Base-by-base conservation (phyloP, 1,140 invertebrate species). In the Brachionus asplanchnoidis region DNA sequence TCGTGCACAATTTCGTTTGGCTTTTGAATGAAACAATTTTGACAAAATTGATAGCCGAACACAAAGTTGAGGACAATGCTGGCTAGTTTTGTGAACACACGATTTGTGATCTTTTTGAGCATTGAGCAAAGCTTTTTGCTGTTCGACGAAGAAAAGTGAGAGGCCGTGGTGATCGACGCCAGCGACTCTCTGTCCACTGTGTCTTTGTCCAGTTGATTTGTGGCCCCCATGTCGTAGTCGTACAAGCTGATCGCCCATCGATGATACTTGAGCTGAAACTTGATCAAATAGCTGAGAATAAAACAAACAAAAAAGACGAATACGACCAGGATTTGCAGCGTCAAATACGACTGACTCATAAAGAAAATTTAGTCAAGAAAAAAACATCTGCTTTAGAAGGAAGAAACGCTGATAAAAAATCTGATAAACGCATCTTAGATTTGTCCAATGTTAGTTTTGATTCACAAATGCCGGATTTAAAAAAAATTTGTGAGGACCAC, bases 241-340 rank as follows among this genome's bases (percentile, higher is more conserved):
- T 82, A 82, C 11, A 82, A 68, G 36, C 42, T 82, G 14, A 82
- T 60, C 0, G 53, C 79, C 53, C 36, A 68, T 1, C 53, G 79
- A 20, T 82, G 79, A 65, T 82, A 82, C 26, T 82, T 82, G n/a
- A 82, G 66, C 26, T 82, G 79, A 42, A 82, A 36, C 20, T 82
- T 82, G 8, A 82, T 82, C 53, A 82, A 65, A 82, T 82, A 82
- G 23, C 79, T 82, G 11, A 82, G 28, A 6, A 82, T 82, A n/a
- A 82, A 82, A 7, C 79, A 82, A 20, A 82, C 40, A 26, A 82
- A 82, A 66, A 82, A 82, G 11, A 82, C 53, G 17, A 82, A 82
- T 9, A 82, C 23, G 36, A 82, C 42, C 17, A 82, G 36, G 28
- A 82, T 82, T 46, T 82, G 79, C 4, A 82, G 42, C 32, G 50